Conservation (phyloP, 30 jellyfish, hydroid and myxozoan genomes). For the Cassiopea andromeda region DNA sequence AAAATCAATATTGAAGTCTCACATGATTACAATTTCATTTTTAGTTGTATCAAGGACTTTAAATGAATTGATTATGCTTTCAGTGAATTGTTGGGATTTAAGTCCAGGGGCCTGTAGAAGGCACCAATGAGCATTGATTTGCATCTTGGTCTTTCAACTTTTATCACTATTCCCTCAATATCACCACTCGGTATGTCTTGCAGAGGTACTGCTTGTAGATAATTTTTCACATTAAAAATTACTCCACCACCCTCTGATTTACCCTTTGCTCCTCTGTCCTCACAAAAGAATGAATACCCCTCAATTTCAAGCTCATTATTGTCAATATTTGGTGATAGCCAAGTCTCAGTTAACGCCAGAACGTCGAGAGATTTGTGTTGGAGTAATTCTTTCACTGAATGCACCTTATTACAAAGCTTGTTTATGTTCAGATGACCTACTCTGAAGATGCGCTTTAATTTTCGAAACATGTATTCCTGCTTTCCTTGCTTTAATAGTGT, state of each 20-base stretch:
- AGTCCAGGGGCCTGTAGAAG: conserved; percentile 60
- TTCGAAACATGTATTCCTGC: conserved; percentile 58
- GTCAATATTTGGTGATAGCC: conserved; percentile 64
- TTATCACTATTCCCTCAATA: conserved; percentile 71
- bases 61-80: conserved; percentile 56
- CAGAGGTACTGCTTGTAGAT: conserved; percentile 58
- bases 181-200: conserved; percentile 66
- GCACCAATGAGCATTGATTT: conserved; percentile 68
- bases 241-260: conserved; percentile 69
- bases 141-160: conserved; percentile 66
- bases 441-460: conserved; percentile 62
- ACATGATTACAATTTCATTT: conserved; percentile 47
- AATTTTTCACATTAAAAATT: conserved; percentile 37
- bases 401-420: conserved; percentile 50
- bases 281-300: conserved; percentile 59
- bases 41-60: conserved; percentile 45
- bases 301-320: conserved; percentile 57
- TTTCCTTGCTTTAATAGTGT: conserved; percentile 45
- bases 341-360: conserved; percentile 56
- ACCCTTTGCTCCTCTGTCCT: conserved; percentile 68
- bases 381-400: conserved; percentile 52
- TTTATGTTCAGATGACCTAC: conserved; percentile 61
- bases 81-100: conserved; percentile 27
- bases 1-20: conserved; percentile 73
- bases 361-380: conserved; percentile 63